Evolutionary conservation across 1,140 invertebrate genomes (phyloP).

Genomic region (Nasonia vitripennis): DNA sequence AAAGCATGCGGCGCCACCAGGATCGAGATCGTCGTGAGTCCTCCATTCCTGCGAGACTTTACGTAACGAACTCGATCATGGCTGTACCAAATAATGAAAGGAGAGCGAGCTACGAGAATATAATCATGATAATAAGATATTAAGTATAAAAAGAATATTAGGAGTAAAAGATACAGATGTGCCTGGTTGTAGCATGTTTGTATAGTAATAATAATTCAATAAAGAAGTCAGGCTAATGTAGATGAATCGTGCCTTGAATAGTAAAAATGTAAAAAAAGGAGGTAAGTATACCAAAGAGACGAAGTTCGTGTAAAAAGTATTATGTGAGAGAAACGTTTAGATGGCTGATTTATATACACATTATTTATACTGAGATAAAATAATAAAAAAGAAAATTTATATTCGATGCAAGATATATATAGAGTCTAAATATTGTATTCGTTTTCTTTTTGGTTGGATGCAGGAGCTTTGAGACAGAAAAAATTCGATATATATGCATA

Average conservation of each 20-base stretch:
- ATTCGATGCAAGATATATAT: conserved; percentile 51
- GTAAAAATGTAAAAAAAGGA: conserved; percentile 48
- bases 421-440: not conserved
- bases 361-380: conserved; percentile 29
- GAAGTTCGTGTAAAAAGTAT: conserved; percentile 26
- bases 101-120: not conserved
- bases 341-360: conserved; percentile 39
- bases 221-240: conserved; percentile 27
- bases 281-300: conserved; percentile 30
- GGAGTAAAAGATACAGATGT: conserved; percentile 23
- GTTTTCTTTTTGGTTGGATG: not conserved
- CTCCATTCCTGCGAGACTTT: not conserved
- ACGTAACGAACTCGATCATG: conserved; percentile 17
- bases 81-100: not conserved
- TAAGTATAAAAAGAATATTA: not conserved
- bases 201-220: not conserved
- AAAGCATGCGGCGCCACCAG: conserved; percentile 54
- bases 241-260: conserved; percentile 52
- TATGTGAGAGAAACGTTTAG: conserved; percentile 20
- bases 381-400: conserved; percentile 46
- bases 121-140: conserved; percentile 12
- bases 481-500: not conserved
- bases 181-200: conserved; percentile 15
- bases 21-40: conserved; percentile 30
- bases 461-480: not conserved